Conservation (phyloP, 2,113 vertebrate genomes). For the Nematolebias whitei region DNA sequence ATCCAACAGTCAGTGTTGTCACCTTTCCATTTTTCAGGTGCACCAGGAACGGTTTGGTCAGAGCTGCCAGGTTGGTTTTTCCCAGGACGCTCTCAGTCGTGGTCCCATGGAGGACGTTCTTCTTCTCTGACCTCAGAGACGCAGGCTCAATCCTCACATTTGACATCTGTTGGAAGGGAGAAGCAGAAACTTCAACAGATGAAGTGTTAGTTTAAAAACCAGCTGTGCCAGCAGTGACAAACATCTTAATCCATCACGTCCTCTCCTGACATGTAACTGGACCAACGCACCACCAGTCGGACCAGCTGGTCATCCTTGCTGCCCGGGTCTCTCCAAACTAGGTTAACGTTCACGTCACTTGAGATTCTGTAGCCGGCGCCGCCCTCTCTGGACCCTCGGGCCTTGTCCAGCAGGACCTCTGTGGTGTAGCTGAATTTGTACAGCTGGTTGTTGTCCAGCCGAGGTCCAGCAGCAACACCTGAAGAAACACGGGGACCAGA, state of each 20-base stretch:
- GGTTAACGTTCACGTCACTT: constrained; percentile 83
- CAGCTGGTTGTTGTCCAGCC: constrained; percentile 88
- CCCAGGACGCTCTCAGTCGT: constrained; percentile 81
- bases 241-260: too few relatives aligned
- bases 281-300: constrained; percentile 80
- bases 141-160: constrained; percentile 84
- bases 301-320: constrained; percentile 91
- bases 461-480: constrained; percentile 89
- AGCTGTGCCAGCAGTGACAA: too few relatives aligned
- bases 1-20: constrained; percentile 35
- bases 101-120: constrained; percentile 86
- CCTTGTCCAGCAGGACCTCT: constrained; percentile 85
- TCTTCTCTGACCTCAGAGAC: constrained; percentile 76
- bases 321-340: constrained; percentile 91
- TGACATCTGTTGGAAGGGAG: constrained; percentile 80
- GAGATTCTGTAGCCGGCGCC: constrained; percentile 86
- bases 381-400: constrained; percentile 77
- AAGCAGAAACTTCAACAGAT: neutral
- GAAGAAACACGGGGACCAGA: constrained; percentile 69
- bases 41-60: constrained; percentile 87
- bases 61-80: constrained; percentile 79
- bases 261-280: neutral
- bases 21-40: constrained; percentile 92
- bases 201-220: neutral
- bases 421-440: constrained; percentile 90